Conservation (phyloP, 2,888 invertebrate genomes). For the Hoplodrina blanda region DNA sequence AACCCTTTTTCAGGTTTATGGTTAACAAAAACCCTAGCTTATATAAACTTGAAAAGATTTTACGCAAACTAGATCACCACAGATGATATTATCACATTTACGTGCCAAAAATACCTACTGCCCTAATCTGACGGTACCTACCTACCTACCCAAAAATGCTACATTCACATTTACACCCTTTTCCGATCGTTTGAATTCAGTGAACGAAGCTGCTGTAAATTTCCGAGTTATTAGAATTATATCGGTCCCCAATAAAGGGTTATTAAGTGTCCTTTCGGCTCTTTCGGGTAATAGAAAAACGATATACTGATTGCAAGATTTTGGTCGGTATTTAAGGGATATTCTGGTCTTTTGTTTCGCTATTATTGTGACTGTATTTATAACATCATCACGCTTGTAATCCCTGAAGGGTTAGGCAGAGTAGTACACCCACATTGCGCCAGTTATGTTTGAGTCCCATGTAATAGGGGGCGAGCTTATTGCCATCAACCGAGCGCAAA, state of each 20-base stretch:
- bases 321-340: slow-evolving; percentile 12
- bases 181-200: slow-evolving; percentile 58
- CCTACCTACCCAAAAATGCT: slow-evolving; percentile 36
- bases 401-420: no score
- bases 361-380: neutral
- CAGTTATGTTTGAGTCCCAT: no score
- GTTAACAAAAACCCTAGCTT: no score
- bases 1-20: no score
- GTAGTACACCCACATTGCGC: no score
- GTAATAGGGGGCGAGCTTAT: no score
- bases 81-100: slow-evolving; percentile 39
- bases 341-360: slow-evolving; percentile 10
- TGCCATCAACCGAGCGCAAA: no score
- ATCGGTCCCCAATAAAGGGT: slow-evolving; percentile 59
- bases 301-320: slow-evolving; percentile 59
- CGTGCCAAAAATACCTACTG: slow-evolving; percentile 49
- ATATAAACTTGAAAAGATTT: no score
- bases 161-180: slow-evolving; percentile 48
- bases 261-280: slow-evolving; percentile 55
- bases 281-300: slow-evolving; percentile 60
- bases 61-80: slow-evolving; percentile 22
- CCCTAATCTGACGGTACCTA: slow-evolving; percentile 6
- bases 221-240: slow-evolving; percentile 64
- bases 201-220: slow-evolving; percentile 57
- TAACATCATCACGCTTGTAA: neutral